Percentiles rank a stretch among this genome's conserved stretches.
phyloP scores from a whole-genome alignment of 2,888 invertebrate species.

The Didymodactylos carnosus region DNA sequence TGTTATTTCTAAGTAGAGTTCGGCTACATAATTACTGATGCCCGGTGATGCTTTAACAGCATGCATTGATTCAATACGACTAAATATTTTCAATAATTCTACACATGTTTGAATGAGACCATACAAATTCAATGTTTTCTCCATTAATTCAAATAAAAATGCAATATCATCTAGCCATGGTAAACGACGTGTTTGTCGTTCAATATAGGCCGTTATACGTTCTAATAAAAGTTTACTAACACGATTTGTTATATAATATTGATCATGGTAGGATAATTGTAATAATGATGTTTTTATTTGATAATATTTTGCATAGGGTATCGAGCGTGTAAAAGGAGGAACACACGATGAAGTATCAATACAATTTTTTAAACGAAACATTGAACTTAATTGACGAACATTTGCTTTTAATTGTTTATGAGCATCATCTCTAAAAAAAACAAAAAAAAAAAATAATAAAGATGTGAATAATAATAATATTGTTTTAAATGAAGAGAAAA shows the following conservation, averaged over 20 bases:
- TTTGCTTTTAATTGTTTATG: not conserved
- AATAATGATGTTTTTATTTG: not conserved
- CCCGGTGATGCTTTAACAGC: not conserved
- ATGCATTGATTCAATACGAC: not conserved
- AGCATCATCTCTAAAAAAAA: not conserved
- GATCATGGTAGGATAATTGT: not conserved
- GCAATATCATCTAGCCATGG: not conserved
- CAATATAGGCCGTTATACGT: not conserved
- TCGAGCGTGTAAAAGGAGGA: not conserved
- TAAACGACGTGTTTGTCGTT: not conserved
- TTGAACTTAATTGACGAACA: not conserved
- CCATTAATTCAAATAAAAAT: not conserved
- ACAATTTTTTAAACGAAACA: not conserved
- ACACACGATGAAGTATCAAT: not conserved
- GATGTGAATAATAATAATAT: too few species aligned
- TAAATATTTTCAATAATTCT: not conserved
- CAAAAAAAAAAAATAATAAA: too few species aligned
- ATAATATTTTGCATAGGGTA: not conserved
- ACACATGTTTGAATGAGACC: not conserved
- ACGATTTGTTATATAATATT: not conserved
- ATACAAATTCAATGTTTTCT: not conserved
- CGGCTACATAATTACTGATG: not conserved
- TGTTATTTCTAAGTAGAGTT: not conserved
- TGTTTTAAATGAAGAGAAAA: not conserved
- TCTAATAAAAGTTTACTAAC: not conserved